These are phyloP conservation scores for Megalurothrips usitatus DNA, from an alignment of 2,888 invertebrate species.

Conservation along the genomic window DNA sequence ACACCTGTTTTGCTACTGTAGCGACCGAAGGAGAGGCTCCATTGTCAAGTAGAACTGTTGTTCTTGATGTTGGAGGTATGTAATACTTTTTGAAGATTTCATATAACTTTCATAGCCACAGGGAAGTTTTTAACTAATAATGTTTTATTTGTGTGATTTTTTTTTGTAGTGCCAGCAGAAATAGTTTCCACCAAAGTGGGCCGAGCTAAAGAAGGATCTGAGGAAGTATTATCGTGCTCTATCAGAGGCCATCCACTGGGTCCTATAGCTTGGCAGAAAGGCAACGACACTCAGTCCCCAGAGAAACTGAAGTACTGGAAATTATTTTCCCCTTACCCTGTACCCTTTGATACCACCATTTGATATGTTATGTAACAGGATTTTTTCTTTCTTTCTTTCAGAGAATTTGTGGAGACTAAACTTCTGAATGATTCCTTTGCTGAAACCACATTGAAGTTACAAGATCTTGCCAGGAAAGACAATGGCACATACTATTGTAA, in stretches of 20 bases:
- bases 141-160: conserved; percentile 43
- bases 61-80: conserved; percentile 36
- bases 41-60: conserved; percentile 31
- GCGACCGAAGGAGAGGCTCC: conserved; percentile 44
- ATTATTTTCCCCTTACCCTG: neutral
- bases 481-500: conserved; percentile 66
- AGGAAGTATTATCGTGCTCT: conserved; percentile 53
- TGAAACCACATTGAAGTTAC: conserved; percentile 55
- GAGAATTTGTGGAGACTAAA: conserved; percentile 33
- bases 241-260: conserved; percentile 58
- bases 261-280: conserved; percentile 56
- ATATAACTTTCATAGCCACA: neutral
- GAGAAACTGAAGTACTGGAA: conserved; percentile 43
- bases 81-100: conserved; percentile 17
- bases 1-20: conserved; percentile 54
- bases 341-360: too few species aligned
- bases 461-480: conserved; percentile 59
- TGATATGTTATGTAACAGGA: neutral
- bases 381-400: conserved; percentile 31
- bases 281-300: conserved; percentile 48
- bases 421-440: conserved; percentile 55
- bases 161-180: conserved; percentile 50
- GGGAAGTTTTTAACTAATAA: conserved; percentile 31
- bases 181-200: conserved; percentile 49
- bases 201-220: conserved; percentile 52